Evolutionary conservation across 2,797 vertebrate genomes (phyloP).

Genomic region (Lutjanus campechanus): DNA sequence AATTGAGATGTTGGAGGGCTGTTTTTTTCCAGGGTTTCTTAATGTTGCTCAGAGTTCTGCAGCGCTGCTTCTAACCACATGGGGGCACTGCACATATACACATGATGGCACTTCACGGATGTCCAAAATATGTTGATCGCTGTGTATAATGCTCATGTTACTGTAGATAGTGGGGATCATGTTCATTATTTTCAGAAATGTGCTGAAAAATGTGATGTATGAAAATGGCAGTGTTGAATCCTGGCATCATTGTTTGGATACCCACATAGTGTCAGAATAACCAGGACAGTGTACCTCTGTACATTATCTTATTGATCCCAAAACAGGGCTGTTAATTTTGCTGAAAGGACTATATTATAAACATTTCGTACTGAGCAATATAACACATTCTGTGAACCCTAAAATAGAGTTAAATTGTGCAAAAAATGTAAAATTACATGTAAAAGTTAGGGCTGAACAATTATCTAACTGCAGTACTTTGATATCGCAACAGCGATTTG

Average conservation of each 20-base stretch:
- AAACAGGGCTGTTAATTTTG: neutral
- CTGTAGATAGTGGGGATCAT: neutral
- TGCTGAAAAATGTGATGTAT: neutral
- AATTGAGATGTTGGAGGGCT: neutral
- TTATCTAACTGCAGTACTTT: too few relatives aligned
- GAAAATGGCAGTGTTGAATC: neutral
- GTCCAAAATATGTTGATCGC: neutral
- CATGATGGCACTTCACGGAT: neutral
- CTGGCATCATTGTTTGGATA: neutral
- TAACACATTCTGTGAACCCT: neutral
- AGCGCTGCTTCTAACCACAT: constrained; percentile 39
- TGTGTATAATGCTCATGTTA: neutral
- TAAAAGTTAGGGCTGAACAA: too few relatives aligned
- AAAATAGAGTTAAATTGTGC: neutral
- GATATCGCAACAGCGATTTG: too few relatives aligned
- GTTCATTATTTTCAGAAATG: neutral
- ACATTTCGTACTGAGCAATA: neutral
- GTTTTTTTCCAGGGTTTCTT: neutral
- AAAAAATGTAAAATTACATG: neutral
- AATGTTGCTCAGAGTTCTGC: constrained; percentile 13
- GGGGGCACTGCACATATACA: constrained; percentile 17
- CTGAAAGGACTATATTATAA: neutral
- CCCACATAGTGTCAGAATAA: too few relatives aligned
- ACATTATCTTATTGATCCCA: neutral
- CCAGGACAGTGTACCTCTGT: neutral